Evolutionary conservation across 1,140 invertebrate species (phyloP).

Genomic region (Tetragonula clypearis): DNA sequence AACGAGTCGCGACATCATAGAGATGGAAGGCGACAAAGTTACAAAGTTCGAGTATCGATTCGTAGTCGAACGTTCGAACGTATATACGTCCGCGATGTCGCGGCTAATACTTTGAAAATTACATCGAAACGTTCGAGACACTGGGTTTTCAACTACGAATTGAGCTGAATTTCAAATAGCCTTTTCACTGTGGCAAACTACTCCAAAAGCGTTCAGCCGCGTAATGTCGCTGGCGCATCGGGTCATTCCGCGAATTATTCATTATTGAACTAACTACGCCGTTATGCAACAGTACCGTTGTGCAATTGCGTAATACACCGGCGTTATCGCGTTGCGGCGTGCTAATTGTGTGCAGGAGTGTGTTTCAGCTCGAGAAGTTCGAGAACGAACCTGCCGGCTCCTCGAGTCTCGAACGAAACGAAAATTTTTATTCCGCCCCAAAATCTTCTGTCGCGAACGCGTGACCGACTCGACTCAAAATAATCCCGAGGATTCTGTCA

Average conservation of each 20-base stretch:
- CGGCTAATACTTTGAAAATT: too few relatives aligned
- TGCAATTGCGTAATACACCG: slow-evolving; percentile 14
- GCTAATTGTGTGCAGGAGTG: slow-evolving; percentile 23
- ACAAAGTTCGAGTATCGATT: slow-evolving; percentile 54
- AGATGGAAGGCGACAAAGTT: slow-evolving; percentile 73
- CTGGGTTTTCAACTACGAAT: neutral
- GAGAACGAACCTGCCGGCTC: neutral
- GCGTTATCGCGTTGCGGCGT: slow-evolving; percentile 4
- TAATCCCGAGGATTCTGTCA: too few relatives aligned
- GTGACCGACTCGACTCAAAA: too few relatives aligned
- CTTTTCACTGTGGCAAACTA: neutral
- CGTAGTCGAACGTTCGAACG: slow-evolving; percentile 55
- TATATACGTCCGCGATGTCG: too few relatives aligned
- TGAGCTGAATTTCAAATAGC: slow-evolving; percentile 18
- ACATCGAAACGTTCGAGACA: neutral
- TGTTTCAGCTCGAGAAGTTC: slow-evolving; percentile 4
- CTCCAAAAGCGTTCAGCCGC: slow-evolving; percentile 1
- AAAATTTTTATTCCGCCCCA: neutral
- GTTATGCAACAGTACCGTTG: slow-evolving; percentile 19
- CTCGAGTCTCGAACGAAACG: neutral
- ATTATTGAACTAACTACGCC: slow-evolving; percentile 31
- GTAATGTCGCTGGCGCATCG: slow-evolving; percentile 7
- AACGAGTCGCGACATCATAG: slow-evolving; percentile 73
- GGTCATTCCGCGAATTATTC: slow-evolving; percentile 35
- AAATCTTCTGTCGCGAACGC: too few relatives aligned